Percentiles rank a stretch among this genome's conserved stretches.
Conservation (phyloP, 2,113 vertebrate species). For the Corythornis vintsioides region DNA sequence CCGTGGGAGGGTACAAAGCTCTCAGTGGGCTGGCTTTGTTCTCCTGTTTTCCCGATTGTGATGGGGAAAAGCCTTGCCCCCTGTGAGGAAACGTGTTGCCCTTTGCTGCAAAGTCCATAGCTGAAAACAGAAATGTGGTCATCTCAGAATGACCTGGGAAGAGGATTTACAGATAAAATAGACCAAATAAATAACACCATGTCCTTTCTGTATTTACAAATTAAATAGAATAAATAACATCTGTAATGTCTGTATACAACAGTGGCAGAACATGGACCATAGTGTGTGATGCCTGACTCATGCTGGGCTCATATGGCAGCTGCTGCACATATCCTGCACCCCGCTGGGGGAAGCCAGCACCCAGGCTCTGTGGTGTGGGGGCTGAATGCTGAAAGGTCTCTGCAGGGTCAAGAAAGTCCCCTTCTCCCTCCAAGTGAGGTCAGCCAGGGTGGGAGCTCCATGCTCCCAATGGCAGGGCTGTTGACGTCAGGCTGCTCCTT, state of each 20-base stretch:
- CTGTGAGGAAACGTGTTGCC: rapidly evolving
- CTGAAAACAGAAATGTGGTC: not conserved
- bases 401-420: not conserved
- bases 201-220: constrained; percentile 45
- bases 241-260: not conserved
- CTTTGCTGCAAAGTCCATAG: not conserved
- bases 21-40: not conserved
- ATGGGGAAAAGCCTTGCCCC: not conserved
- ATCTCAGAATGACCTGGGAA: not conserved
- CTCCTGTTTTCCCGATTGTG: not conserved
- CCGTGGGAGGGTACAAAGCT: rapidly evolving
- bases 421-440: rapidly evolving
- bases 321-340: rapidly evolving
- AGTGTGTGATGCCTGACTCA: not conserved
- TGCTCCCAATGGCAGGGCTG: not conserved
- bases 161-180: not conserved
- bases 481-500: not conserved
- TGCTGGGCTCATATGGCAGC: rapidly evolving
- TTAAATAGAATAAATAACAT: constrained; percentile 47
- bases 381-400: not conserved
- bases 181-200: not conserved
- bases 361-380: rapidly evolving
- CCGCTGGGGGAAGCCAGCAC: rapidly evolving
- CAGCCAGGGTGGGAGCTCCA: not conserved
- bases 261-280: not conserved